Evolutionary conservation across 1,140 invertebrate species (phyloP), one percentile per base, ranked within the genome.

Genomic region (Macrocentrus cingulum): DNA sequence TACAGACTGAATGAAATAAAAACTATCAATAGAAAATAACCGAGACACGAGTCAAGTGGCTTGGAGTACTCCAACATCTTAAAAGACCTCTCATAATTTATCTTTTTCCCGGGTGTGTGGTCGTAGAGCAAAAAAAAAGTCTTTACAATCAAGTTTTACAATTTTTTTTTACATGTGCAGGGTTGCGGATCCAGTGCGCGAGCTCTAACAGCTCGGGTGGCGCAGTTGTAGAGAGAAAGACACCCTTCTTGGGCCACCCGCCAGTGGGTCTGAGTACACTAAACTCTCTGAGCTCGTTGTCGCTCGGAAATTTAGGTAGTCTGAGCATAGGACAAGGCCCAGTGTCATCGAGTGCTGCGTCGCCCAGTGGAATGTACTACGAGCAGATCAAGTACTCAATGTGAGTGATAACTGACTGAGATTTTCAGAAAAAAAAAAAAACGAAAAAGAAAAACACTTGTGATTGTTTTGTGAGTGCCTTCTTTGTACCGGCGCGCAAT

Each of bases 311-410:
- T 53, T 67, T 77, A 29, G 69, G 68, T 11, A 67, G 68, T 8
- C 39, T 79, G 15, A 68, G 68, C 19, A 66, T 73, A 65, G 61
- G 65, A 62, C 65, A 66, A n/a, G 68, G 68, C 22, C 56, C 66
- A 11, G 61, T 69, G 4, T 60, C 67, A 0, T 67, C 72, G 6
- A 72, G 72, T 46, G 52, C 69, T 4, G 37, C 69, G 23, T 63
- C 37, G 45, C 58, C 66, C 5, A 56, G 68, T 5, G 59, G 63
- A 8, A 69, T 76, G 65, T 79, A 77, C 32, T 78, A 77, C 62
- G 77, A 79, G 56, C 75, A 70, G 59, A 67, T 78, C 50, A 79
- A 79, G 46, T 78, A 78, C 60, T 57, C 55, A 23, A 74, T 78
- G 64, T 79, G 61, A 60, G n/a, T 37, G 16, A 48, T 41, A 23